These are phyloP conservation scores for Loripinus fragilis DNA, from an alignment of 2,888 invertebrate genomes.

Conservation along the genomic window DNA sequence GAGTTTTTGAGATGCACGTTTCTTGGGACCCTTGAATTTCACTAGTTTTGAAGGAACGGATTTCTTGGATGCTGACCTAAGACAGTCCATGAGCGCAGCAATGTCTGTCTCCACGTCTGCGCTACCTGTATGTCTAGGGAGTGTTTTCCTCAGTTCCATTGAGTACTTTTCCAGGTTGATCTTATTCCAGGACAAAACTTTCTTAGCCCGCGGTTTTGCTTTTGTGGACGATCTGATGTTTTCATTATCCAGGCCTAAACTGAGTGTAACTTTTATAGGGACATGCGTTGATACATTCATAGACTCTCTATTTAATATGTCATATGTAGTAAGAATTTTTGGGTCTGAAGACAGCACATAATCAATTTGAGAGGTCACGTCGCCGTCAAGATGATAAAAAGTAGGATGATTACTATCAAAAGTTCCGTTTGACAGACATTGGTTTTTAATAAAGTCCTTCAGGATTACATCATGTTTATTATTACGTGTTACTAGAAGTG, in stretches of 20 bases:
- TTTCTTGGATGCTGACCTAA: neutral
- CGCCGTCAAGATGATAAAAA: neutral
- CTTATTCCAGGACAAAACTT: neutral
- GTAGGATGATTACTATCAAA: too few relatives aligned
- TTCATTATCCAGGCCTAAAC: neutral
- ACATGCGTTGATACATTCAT: neutral
- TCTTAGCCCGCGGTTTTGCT: neutral
- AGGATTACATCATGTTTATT: too few relatives aligned
- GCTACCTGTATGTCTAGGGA: neutral
- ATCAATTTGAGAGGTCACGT: neutral
- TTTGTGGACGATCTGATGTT: too few relatives aligned
- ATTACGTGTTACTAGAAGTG: too few relatives aligned
- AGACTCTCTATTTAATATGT: neutral
- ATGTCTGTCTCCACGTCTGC: neutral
- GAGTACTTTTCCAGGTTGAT: neutral
- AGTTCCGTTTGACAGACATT: too few relatives aligned
- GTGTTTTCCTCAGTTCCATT: neutral
- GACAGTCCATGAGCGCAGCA: neutral
- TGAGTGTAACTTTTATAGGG: neutral
- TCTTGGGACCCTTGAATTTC: constrained; percentile 7
- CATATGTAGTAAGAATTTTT: neutral
- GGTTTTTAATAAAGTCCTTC: too few relatives aligned
- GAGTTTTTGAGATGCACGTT: neutral
- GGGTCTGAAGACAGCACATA: neutral
- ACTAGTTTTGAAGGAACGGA: neutral